phyloP scores from a whole-genome alignment of 2,797 vertebrate species.

The Apodemus agrarius region DNA sequence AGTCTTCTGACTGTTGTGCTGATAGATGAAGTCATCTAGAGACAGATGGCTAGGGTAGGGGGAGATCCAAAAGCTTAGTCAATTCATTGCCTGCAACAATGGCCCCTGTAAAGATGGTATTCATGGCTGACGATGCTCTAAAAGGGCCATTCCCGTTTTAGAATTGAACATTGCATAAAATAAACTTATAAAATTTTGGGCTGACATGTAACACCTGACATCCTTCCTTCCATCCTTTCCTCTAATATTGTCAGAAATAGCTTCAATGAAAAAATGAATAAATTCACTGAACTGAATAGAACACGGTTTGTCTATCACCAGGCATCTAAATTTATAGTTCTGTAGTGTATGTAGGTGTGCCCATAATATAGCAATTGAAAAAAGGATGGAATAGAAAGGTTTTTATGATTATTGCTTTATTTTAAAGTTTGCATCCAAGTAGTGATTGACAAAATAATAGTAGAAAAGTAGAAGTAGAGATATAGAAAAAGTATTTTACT shows the following conservation, averaged over 20 bases:
- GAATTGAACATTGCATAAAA: not conserved
- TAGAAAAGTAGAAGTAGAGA: conserved; percentile 40
- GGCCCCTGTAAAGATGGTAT: not conserved
- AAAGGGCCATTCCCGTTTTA: not conserved
- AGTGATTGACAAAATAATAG: conserved; percentile 62
- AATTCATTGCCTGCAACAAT: not conserved
- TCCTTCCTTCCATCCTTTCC: not conserved
- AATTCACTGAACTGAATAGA: not conserved
- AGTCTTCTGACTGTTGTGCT: conserved; percentile 42
- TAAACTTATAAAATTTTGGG: not conserved
- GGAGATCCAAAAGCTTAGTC: not conserved
- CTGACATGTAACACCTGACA: not conserved
- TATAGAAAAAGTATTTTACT: conserved; percentile 53
- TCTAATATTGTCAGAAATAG: not conserved
- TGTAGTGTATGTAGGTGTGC: not conserved
- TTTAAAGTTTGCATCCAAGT: conserved; percentile 53
- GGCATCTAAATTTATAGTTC: not conserved
- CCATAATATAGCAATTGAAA: not conserved
- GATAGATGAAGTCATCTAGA: not conserved
- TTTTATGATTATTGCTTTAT: not conserved
- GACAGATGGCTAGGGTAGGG: not conserved
- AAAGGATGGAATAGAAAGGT: not conserved
- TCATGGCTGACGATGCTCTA: not conserved
- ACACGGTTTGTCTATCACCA: not conserved
- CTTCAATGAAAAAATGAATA: not conserved